Evolutionary conservation across 2,113 vertebrate species (phyloP).

Genomic region (Oxyruncus cristatus): DNA sequence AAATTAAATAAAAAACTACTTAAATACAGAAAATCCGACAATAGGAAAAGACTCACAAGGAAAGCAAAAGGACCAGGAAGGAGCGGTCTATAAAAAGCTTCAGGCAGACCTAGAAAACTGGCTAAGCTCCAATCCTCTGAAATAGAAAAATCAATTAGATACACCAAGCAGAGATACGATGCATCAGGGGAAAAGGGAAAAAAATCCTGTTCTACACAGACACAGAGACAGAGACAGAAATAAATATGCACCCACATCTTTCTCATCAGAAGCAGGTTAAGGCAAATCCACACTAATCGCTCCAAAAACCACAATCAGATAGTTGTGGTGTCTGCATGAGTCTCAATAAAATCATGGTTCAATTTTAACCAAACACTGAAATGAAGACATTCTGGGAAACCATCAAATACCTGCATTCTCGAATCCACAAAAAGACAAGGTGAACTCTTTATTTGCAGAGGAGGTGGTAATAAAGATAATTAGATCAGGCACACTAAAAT

Average conservation of each 20-base stretch:
- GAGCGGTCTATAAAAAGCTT: conserved; percentile 40
- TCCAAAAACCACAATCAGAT: neutral
- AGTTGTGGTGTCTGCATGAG: neutral
- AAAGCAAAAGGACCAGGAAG: neutral
- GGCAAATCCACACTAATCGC: neutral
- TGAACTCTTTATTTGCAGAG: neutral
- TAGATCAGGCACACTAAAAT: conserved; percentile 4
- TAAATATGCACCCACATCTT: neutral
- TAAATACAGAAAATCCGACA: neutral
- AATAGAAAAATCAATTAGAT: conserved; percentile 58
- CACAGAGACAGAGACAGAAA: neutral
- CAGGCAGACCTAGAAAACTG: conserved; percentile 1
- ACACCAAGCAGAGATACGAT: neutral
- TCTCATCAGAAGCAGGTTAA: neutral
- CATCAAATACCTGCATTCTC: neutral
- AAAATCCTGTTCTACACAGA: neutral
- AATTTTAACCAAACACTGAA: neutral
- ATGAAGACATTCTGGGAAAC: neutral
- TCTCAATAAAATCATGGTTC: neutral
- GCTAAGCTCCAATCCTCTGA: conserved; percentile 36
- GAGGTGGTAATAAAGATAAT: conserved; percentile 3
- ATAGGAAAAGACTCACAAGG: neutral
- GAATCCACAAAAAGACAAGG: neutral
- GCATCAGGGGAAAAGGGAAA: neutral
- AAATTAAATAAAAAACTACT: conserved; percentile 30